Conservation (phyloP, 37 sponge, comb jelly and placozoan genomes). For the Oscarella lobularis region DNA sequence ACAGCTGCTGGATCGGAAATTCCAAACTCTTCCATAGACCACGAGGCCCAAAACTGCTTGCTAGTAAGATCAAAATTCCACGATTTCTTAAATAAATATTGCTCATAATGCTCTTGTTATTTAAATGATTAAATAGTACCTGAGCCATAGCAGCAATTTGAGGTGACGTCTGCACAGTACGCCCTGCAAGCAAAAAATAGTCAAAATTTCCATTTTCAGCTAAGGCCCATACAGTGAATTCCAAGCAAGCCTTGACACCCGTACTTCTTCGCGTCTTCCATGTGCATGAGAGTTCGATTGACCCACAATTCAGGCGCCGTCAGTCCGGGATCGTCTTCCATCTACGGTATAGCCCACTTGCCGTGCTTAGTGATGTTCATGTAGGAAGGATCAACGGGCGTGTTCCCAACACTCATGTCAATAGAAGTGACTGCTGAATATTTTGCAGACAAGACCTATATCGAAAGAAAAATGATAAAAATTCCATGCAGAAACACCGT, state of each 20-base stretch:
- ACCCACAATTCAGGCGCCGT: conserved; percentile 8
- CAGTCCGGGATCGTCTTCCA: conserved; percentile 10
- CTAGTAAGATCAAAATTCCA: not conserved
- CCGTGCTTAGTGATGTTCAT: conserved; percentile 5
- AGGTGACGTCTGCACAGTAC: not conserved
- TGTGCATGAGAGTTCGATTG: conserved; percentile 6
- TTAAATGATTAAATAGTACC: no score
- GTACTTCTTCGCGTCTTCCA: conserved; percentile 4
- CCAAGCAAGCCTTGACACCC: not conserved
- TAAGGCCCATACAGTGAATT: not conserved
- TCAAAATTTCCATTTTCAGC: no score
- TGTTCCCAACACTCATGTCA: conserved; percentile 7
- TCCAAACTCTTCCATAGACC: conserved; percentile 3
- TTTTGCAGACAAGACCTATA: not conserved
- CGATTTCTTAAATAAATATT: no score
- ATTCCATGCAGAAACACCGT: no score
- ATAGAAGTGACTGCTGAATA: conserved; percentile 2
- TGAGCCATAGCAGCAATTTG: not conserved
- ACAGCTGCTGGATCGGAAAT: conserved; percentile 1
- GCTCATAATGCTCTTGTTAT: no score
- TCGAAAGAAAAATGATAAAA: no score
- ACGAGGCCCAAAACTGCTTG: not conserved
- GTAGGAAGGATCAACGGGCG: not conserved
- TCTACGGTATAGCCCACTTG: conserved; percentile 9
- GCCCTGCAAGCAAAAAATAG: not conserved